phyloP scores from a whole-genome alignment of 1,140 invertebrate species.

The Chrysomallon squamiferum region DNA sequence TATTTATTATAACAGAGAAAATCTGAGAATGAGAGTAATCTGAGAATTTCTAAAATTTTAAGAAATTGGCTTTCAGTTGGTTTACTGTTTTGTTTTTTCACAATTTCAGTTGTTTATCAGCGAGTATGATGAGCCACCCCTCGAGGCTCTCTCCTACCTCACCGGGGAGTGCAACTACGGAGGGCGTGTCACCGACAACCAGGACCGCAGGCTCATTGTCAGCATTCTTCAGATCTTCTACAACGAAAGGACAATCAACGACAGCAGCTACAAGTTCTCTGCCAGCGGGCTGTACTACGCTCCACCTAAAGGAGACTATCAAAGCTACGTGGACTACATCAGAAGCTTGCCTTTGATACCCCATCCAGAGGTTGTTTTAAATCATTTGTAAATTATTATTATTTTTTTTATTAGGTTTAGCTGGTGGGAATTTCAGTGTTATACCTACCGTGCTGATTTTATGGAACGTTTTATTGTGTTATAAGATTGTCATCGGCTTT shows the following conservation, averaged over 20 bases:
- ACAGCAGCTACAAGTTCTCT: conserved; percentile 70
- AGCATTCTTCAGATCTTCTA: conserved; percentile 59
- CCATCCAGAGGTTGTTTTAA: conserved; percentile 64
- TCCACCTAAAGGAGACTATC: conserved; percentile 73
- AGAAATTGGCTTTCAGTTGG: too few relatives aligned
- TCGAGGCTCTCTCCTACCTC: conserved; percentile 60
- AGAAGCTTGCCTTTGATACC: conserved; percentile 67
- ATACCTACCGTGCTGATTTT: too few relatives aligned
- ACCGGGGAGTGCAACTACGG: conserved; percentile 65
- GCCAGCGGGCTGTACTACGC: conserved; percentile 73
- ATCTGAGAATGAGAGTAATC: too few relatives aligned
- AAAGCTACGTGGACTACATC: conserved; percentile 79
- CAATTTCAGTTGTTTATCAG: conserved; percentile 64
- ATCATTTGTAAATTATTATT: too few relatives aligned
- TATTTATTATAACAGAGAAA: too few relatives aligned
- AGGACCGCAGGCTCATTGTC: conserved; percentile 59
- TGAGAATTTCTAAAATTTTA: too few relatives aligned
- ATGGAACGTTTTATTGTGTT: too few relatives aligned
- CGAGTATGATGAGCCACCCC: conserved; percentile 58
- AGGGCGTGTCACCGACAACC: conserved; percentile 62
- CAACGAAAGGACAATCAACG: conserved; percentile 64
- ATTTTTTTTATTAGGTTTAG: too few relatives aligned
- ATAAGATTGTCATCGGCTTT: too few relatives aligned
- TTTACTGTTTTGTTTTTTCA: too few relatives aligned
- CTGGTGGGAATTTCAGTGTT: too few relatives aligned